A percentile compares a stretch with the other conserved stretches of the same genome.
phyloP scores from a whole-genome alignment of 2,797 vertebrate genomes.

The Orientallactaga sibirica region DNA sequence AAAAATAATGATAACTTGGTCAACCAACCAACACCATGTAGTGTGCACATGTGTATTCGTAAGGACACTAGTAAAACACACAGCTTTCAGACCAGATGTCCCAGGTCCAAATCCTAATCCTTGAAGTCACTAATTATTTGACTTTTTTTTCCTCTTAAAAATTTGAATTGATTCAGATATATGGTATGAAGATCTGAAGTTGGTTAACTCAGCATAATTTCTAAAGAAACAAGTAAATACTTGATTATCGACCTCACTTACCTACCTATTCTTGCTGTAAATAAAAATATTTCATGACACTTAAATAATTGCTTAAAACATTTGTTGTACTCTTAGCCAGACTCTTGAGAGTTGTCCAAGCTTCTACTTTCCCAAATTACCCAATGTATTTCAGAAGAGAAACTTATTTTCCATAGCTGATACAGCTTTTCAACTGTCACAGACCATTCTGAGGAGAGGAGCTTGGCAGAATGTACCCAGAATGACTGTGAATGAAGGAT shows the following conservation, averaged over 20 bases:
- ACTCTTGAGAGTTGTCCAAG: constrained; percentile 15
- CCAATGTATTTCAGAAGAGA: not conserved
- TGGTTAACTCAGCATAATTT: constrained; percentile 4
- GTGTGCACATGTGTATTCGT: not conserved
- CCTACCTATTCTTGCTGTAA: not conserved
- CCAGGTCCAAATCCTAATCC: not conserved
- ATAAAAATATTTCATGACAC: constrained; percentile 53
- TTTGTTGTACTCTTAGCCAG: not conserved
- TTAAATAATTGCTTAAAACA: constrained; percentile 15
- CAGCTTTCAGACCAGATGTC: not conserved
- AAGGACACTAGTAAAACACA: not conserved
- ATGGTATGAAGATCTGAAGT: not conserved
- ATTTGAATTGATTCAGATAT: constrained; percentile 44
- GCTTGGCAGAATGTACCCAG: not conserved
- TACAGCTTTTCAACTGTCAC: not conserved
- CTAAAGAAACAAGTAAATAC: constrained; percentile 33
- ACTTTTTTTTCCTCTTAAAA: constrained; percentile 51
- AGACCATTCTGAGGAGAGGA: not conserved
- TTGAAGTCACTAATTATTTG: constrained; percentile 1
- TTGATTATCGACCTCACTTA: constrained; percentile 3
- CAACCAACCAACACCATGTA: not conserved
- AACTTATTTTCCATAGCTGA: not conserved
- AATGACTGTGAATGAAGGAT: constrained; percentile 37
- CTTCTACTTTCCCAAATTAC: constrained; percentile 19
- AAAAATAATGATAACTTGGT: not conserved